A percentile compares a stretch with the other conserved stretches of the same genome.
phyloP scores from a whole-genome alignment of 92 coral and sea anemone species.

The Phenganax stokvisi region DNA sequence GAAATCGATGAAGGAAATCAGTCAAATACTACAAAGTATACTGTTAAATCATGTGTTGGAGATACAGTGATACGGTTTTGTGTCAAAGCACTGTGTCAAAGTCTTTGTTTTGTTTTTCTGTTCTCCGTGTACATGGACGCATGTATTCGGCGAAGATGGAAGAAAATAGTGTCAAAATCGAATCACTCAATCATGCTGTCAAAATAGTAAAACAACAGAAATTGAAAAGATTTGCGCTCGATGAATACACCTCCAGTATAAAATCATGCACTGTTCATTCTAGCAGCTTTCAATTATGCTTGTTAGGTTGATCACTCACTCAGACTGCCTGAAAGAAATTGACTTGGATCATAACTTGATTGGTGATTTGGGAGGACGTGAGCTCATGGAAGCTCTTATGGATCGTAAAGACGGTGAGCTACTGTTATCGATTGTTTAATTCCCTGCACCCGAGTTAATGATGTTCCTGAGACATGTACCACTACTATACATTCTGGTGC shows the following conservation, averaged over 20 bases:
- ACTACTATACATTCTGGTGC: too few relatives aligned
- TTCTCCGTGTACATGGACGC: too few relatives aligned
- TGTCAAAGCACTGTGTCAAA: background rate
- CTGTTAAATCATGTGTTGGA: too few relatives aligned
- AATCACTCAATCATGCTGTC: too few relatives aligned
- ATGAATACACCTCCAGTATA: too few relatives aligned
- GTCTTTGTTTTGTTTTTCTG: background rate
- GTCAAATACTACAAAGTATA: too few relatives aligned
- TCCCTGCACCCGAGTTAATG: background rate
- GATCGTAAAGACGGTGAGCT: conserved; percentile 84
- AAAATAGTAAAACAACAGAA: too few relatives aligned
- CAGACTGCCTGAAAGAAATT: conserved; percentile 77
- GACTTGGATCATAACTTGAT: conserved; percentile 91
- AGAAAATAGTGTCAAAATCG: too few relatives aligned
- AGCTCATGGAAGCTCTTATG: conserved; percentile 78
- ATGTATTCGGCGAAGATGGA: too few relatives aligned
- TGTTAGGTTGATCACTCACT: conserved; percentile 72
- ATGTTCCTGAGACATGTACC: background rate
- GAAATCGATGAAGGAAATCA: too few relatives aligned
- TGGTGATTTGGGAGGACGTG: conserved; percentile 97
- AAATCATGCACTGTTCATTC: too few relatives aligned
- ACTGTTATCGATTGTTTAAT: background rate
- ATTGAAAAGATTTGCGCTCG: too few relatives aligned
- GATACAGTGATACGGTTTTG: background rate
- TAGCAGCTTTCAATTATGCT: background rate